These are phyloP conservation scores for Adelosebastes latens DNA, from an alignment of 2,797 vertebrate genomes.

Conservation along the genomic window DNA sequence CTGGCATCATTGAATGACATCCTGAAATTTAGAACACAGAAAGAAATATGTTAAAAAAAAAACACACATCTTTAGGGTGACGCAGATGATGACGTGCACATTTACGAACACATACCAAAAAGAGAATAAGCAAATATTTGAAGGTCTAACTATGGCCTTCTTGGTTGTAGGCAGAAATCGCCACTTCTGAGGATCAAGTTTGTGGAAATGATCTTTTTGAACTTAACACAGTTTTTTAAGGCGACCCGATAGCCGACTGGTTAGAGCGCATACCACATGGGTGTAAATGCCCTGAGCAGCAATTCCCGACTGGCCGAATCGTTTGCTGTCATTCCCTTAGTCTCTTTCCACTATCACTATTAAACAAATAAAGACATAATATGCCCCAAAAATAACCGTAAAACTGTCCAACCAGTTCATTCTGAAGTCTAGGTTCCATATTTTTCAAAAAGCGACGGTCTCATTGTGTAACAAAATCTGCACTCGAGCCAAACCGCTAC, in stretches of 20 bases:
- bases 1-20: background rate
- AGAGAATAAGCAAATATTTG: background rate
- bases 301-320: too few species aligned
- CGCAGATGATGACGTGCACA: background rate
- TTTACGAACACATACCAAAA: background rate
- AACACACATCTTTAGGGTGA: background rate
- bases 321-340: background rate
- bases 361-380: too few species aligned
- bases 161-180: background rate
- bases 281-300: background rate
- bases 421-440: background rate
- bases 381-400: too few species aligned
- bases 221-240: too few species aligned
- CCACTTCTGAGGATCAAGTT: background rate
- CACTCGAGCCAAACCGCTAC: background rate
- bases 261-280: background rate
- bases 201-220: too few species aligned
- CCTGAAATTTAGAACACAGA: constrained; percentile 29
- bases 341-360: background rate
- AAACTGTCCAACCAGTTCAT: background rate
- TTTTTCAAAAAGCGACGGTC: background rate
- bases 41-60: background rate
- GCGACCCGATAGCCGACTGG: background rate
- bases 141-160: background rate
- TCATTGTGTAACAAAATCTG: background rate